These are phyloP conservation scores for Volucella bombylans DNA, from an alignment of 2,888 invertebrate species.

Conservation along the genomic window DNA sequence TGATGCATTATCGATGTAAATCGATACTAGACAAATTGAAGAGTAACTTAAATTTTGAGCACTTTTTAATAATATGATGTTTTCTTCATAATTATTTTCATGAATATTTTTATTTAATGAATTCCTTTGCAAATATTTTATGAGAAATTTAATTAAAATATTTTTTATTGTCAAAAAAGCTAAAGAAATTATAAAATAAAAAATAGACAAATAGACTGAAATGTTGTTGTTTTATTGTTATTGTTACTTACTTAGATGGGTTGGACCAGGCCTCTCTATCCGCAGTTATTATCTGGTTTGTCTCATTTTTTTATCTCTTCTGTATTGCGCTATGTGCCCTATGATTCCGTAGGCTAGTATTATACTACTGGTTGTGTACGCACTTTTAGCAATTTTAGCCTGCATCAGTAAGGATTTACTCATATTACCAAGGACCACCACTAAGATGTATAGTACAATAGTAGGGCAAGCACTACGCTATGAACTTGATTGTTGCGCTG, in stretches of 20 bases:
- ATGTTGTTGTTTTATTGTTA: conserved; percentile 54
- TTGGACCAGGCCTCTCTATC: neutral
- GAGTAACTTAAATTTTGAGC: conserved; percentile 56
- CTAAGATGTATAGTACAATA: no score
- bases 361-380: no score
- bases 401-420: no score
- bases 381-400: no score
- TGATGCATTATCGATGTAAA: conserved; percentile 22
- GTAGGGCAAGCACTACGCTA: no score
- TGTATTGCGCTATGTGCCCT: no score
- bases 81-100: conserved; percentile 25
- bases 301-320: no score
- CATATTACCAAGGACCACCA: no score
- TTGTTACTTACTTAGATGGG: neutral
- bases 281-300: no score
- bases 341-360: no score
- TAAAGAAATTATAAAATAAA: conserved; percentile 74
- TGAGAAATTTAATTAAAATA: conserved; percentile 66
- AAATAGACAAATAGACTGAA: conserved; percentile 75
- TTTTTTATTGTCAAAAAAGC: conserved; percentile 73
- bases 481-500: no score
- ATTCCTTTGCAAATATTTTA: conserved; percentile 68
- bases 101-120: conserved; percentile 32
- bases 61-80: conserved; percentile 42
- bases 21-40: conserved; percentile 34